These are phyloP conservation scores for Tupaia chinensis DNA, from an alignment of 2,113 vertebrate genomes.

Conservation along the genomic window DNA sequence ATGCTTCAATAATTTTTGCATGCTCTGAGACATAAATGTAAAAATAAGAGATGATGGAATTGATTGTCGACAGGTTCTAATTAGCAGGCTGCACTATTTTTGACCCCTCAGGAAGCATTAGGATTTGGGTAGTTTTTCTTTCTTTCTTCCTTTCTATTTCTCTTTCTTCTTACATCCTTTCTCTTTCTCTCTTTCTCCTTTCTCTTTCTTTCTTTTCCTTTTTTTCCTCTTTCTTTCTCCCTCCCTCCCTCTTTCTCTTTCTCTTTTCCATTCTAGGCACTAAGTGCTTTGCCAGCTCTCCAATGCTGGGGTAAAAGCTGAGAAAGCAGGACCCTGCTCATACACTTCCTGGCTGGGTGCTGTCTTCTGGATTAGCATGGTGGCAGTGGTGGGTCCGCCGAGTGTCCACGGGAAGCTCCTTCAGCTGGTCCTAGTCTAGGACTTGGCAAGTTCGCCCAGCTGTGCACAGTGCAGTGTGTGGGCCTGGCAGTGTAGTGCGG, in stretches of 20 bases:
- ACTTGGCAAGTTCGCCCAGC: no score
- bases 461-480: no score
- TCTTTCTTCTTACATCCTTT: no score
- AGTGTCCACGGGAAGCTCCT: accelerated
- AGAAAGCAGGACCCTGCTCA: background rate
- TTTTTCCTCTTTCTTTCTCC: no score
- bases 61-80: background rate
- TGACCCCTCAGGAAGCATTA: background rate
- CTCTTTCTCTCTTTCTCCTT: no score
- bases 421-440: background rate
- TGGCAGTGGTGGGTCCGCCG: no score
- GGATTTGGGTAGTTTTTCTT: background rate
- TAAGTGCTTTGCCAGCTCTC: background rate
- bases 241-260: no score
- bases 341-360: background rate
- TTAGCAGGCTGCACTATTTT: slow-evolving; percentile 5
- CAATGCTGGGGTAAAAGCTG: background rate
- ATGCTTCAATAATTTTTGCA: slow-evolving; percentile 16
- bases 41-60: background rate
- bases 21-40: slow-evolving; percentile 3
- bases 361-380: background rate
- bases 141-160: background rate
- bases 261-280: background rate
- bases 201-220: no score
- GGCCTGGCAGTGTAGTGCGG: background rate